Evolutionary conservation across 2,888 invertebrate genomes (phyloP).

Genomic region (Hemicrepidius hirtus): DNA sequence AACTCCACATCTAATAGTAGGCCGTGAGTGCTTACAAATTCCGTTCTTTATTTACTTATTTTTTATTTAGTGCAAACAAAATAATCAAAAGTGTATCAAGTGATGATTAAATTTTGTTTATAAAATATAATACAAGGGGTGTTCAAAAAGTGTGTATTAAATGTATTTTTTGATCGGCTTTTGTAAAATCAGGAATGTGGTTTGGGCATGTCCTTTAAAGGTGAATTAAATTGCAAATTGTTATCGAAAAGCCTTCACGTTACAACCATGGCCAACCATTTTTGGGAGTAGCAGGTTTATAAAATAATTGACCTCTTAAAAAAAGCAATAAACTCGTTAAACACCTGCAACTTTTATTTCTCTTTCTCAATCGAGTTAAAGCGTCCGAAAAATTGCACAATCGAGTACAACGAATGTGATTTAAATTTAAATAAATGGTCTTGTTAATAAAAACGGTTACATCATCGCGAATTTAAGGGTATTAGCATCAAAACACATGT

Average conservation of each 20-base stretch:
- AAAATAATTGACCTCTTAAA: constrained; percentile 23
- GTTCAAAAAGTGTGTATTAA: no score
- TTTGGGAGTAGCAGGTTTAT: constrained; percentile 31
- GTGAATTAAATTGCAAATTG: constrained; percentile 34
- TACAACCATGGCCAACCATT: constrained; percentile 24
- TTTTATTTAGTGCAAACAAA: not conserved
- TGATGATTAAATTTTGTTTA: no score
- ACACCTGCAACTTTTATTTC: constrained; percentile 22
- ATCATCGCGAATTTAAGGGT: constrained; percentile 40
- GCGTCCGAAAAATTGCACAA: constrained; percentile 22
- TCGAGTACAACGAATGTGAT: constrained; percentile 29
- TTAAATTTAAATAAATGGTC: constrained; percentile 31
- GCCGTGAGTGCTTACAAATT: no score
- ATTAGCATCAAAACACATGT: not conserved
- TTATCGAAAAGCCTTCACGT: constrained; percentile 9
- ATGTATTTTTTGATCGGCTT: no score
- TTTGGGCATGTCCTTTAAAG: constrained; percentile 33
- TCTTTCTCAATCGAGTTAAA: no score
- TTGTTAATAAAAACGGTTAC: constrained; percentile 26
- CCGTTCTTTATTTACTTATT: no score
- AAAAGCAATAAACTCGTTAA: constrained; percentile 34
- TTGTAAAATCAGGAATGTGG: constrained; percentile 11
- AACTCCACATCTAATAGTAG: no score
- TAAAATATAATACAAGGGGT: no score
- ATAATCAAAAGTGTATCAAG: not conserved